A percentile compares a stretch with the other conserved stretches of the same genome.
phyloP scores from a whole-genome alignment of 2,797 vertebrate species.

The Glossophaga mutica region DNA sequence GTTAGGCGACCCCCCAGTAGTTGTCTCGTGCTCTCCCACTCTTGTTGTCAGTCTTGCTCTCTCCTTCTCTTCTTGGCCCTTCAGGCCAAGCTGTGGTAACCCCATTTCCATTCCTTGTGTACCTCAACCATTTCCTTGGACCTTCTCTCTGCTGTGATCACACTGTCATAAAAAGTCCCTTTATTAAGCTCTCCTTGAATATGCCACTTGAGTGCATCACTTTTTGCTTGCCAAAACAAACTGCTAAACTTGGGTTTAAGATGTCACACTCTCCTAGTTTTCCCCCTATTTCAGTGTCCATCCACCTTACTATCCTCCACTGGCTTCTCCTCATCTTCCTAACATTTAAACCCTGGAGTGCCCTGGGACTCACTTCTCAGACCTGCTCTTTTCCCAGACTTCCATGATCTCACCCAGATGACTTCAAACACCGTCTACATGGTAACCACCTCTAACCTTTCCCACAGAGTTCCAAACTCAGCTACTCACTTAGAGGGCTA shows the following conservation, averaged over 20 bases:
- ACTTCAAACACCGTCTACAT: not conserved
- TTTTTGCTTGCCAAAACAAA: not conserved
- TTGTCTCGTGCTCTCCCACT: not conserved
- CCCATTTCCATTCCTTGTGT: not conserved
- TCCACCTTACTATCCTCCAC: not conserved
- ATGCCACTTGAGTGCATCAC: not conserved
- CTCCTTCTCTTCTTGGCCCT: not conserved
- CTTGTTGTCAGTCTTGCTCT: not conserved
- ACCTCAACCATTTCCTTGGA: not conserved
- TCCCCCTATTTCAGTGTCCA: not conserved
- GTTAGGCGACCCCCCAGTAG: not conserved
- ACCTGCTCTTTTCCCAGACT: not conserved
- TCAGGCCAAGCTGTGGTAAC: not conserved
- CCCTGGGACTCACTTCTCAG: not conserved
- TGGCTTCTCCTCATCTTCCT: not conserved
- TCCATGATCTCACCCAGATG: not conserved
- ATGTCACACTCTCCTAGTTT: not conserved
- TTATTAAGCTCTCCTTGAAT: not conserved
- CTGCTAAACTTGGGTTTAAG: not conserved
- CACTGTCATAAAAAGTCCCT: not conserved
- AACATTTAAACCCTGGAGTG: not conserved
- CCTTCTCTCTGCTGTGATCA: not conserved
- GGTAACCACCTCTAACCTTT: not conserved
- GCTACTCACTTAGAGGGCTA: not conserved
- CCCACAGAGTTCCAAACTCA: not conserved